Base-by-base conservation (phyloP, 2,113 vertebrate genomes). In the Elgaria multicarinata region DNA sequence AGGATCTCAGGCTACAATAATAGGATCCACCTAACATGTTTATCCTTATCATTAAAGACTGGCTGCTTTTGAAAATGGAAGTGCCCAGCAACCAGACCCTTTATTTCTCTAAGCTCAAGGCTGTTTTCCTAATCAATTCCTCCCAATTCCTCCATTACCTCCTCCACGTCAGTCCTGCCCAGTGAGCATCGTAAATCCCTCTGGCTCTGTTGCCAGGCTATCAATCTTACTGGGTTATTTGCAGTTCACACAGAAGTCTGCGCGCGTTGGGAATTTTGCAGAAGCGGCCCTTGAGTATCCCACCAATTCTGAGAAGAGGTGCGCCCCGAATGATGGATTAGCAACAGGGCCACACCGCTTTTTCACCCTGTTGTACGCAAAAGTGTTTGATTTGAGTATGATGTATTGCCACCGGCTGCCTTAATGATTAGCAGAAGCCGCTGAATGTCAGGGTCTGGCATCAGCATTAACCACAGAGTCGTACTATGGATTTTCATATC, bases 141-240 rank as follows among this genome's bases (percentile, higher is more conserved):
- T 33, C 86, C 50, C 85, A 84, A 80, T 2, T 53, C 67, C 4
- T 3, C 31, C 44, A 1, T 83, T 69, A 78, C 88, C 72, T 79
- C 72, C 83, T n/a, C 39, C 46, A 9, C 79, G 87, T n/a, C 44
- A 77, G 66, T 72, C 50, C 9, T 58, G n/a, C 14, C 64, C 50
- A 76, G 66, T 12, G 28, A 39, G 39, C 28, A 36, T 22, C n/a
- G 66, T 50, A 83, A 80, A 87, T 53, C 22, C 36, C 50, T n/a
- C 12, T 14, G 2, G 14, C 8, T 28, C 36, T 50, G 76, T 36
- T n/a, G 53, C n/a, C 64, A 20, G 26, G 8, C 69, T 46, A 50
- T 74, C 89, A 83, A 83, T 83, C 84, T 84, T 67, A 58, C 12
- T 28, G n/a, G 36, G 84, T 67, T 78, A 26, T 86, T 86, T 81